Conservation (phyloP, 1,140 invertebrate species). For the Pseudachorutes palmiensis region DNA sequence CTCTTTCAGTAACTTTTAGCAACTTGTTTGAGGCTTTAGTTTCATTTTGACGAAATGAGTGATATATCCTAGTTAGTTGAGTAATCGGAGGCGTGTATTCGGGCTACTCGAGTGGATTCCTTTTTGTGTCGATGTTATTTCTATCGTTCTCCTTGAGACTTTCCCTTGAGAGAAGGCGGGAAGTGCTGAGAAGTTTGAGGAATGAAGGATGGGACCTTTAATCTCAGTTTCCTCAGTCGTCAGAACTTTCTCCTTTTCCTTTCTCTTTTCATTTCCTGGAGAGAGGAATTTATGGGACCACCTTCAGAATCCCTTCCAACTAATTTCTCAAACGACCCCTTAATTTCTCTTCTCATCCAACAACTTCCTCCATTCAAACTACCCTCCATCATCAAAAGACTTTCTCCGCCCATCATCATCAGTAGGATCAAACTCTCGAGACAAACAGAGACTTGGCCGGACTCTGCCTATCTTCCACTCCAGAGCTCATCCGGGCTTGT, state of each 20-base stretch:
- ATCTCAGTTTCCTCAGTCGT: slow-evolving; percentile 8
- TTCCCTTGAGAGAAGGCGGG: background rate
- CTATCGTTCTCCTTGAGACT: background rate
- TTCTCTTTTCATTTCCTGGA: background rate
- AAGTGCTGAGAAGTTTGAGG: background rate
- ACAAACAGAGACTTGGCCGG: background rate
- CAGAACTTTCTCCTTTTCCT: slow-evolving; percentile 1
- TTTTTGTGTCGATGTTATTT: too few relatives aligned
- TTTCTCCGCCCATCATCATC: background rate
- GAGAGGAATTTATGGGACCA: slow-evolving; percentile 1
- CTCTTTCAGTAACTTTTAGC: too few relatives aligned
- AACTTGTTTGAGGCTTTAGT: too few relatives aligned
- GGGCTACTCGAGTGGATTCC: too few relatives aligned
- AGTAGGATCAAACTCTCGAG: slow-evolving; percentile 5
- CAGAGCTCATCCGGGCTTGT: background rate
- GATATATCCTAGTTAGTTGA: too few relatives aligned
- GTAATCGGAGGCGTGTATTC: too few relatives aligned
- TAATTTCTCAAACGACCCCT: slow-evolving; percentile 7
- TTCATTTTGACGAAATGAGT: too few relatives aligned
- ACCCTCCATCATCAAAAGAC: background rate
- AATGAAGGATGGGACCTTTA: slow-evolving; percentile 16
- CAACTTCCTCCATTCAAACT: slow-evolving; percentile 1
- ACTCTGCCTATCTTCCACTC: background rate
- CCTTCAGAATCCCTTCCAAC: slow-evolving; percentile 12
- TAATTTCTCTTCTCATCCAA: slow-evolving; percentile 5